A percentile compares a stretch with the other conserved stretches of the same genome.
phyloP scores from a whole-genome alignment of 2,797 vertebrate species.

The Clarias pachynema region DNA sequence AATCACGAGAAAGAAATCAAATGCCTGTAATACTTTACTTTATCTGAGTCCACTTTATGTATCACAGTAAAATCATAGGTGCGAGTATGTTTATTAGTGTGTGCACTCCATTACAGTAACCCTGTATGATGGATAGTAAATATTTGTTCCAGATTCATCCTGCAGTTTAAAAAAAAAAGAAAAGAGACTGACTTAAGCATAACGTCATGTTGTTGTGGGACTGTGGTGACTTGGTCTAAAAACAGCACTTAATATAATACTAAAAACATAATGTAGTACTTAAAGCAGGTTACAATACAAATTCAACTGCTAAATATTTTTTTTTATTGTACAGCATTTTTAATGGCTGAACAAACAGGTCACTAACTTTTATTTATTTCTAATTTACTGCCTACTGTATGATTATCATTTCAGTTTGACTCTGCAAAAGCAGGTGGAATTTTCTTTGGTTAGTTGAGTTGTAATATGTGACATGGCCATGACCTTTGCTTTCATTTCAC shows the following conservation, averaged over 20 bases:
- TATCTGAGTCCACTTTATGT: neutral
- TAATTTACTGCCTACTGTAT: neutral
- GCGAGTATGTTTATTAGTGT: neutral
- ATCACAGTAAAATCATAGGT: neutral
- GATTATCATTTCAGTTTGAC: neutral
- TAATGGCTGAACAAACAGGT: neutral
- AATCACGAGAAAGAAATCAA: neutral
- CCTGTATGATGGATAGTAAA: neutral
- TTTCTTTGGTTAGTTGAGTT: neutral
- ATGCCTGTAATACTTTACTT: neutral
- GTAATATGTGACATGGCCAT: neutral
- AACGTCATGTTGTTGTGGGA: neutral
- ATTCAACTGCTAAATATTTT: neutral
- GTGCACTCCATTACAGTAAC: neutral
- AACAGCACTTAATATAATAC: neutral
- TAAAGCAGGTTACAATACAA: neutral
- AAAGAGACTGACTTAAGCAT: neutral
- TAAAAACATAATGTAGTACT: neutral
- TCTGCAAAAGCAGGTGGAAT: neutral
- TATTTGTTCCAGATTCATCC: neutral
- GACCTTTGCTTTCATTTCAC: conserved; percentile 1
- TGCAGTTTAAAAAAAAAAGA: neutral
- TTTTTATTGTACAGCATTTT: neutral
- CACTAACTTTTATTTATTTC: no score
- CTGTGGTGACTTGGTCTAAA: neutral